These are phyloP conservation scores for Phataginus tetradactyla DNA, from an alignment of 2,797 vertebrate genomes.

Conservation along the genomic window DNA sequence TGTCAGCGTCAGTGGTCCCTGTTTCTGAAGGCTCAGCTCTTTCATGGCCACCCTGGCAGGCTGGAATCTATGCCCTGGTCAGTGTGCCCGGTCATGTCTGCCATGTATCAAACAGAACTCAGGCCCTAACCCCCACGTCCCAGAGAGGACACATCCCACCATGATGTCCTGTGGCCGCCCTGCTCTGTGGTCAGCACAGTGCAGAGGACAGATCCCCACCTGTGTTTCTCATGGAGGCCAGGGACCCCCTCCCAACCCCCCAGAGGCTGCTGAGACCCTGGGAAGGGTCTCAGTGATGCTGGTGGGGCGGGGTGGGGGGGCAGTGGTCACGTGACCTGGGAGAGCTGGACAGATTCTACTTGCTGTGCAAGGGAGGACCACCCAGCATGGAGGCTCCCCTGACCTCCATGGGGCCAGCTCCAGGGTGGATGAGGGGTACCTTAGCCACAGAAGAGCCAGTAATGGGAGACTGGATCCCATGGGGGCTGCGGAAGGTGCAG, in stretches of 20 bases:
- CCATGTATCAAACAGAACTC: neutral
- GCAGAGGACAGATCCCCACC: too few species aligned
- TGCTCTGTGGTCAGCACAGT: fast-evolving
- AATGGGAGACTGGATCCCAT: neutral
- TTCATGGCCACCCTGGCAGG: too few species aligned
- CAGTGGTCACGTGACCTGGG: too few species aligned
- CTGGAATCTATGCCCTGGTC: neutral
- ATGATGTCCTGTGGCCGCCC: neutral
- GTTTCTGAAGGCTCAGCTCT: neutral
- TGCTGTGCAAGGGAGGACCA: neutral
- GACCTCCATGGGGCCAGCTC: neutral
- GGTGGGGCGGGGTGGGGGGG: too few species aligned
- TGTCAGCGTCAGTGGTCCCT: neutral
- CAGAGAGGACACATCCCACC: neutral
- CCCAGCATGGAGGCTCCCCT: neutral
- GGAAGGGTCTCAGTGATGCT: too few species aligned
- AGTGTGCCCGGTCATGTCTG: neutral
- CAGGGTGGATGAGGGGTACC: neutral
- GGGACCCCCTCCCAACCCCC: too few species aligned
- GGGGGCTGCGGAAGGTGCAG: neutral
- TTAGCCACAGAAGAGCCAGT: fast-evolving
- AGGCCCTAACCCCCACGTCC: neutral
- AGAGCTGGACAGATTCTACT: neutral
- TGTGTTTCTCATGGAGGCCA: neutral
- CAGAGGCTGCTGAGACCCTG: too few species aligned